These are phyloP conservation scores for Lampris megalopsis DNA, from an alignment of 2,113 vertebrate species.

Conservation along the genomic window DNA sequence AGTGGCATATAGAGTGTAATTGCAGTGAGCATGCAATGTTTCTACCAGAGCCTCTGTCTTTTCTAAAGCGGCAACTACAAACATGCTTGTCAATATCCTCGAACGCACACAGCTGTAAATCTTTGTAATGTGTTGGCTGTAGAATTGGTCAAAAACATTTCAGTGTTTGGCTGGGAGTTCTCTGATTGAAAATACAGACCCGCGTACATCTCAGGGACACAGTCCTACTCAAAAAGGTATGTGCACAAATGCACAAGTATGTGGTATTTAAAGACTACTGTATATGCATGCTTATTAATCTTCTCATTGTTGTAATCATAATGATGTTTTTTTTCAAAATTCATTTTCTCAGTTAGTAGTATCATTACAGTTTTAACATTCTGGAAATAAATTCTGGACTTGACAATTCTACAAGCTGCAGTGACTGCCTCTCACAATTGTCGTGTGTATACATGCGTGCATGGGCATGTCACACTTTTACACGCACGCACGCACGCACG, in stretches of 20 bases:
- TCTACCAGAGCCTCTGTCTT: constrained; percentile 28
- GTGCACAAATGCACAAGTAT: background rate
- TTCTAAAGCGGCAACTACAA: constrained; percentile 55
- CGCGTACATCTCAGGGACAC: background rate
- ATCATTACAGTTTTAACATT: too few species aligned
- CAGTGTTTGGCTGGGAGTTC: constrained; percentile 5
- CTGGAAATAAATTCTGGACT: too few species aligned
- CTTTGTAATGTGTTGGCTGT: background rate
- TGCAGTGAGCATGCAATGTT: constrained; percentile 37
- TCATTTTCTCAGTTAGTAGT: too few species aligned
- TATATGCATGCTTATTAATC: background rate
- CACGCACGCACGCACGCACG: background rate
- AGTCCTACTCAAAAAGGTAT: background rate
- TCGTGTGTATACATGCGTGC: too few species aligned
- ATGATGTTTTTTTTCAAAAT: too few species aligned
- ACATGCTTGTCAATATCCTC: constrained; percentile 48
- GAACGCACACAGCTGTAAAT: background rate
- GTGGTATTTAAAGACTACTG: background rate
- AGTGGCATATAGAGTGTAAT: constrained; percentile 54
- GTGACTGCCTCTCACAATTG: too few species aligned
- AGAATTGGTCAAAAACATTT: background rate
- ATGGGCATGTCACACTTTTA: background rate
- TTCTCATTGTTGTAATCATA: too few species aligned
- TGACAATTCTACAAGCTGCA: too few species aligned
- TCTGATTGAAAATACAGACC: background rate